Conservation (phyloP, 1,140 invertebrate genomes). For the Drosophila nebulosa region DNA sequence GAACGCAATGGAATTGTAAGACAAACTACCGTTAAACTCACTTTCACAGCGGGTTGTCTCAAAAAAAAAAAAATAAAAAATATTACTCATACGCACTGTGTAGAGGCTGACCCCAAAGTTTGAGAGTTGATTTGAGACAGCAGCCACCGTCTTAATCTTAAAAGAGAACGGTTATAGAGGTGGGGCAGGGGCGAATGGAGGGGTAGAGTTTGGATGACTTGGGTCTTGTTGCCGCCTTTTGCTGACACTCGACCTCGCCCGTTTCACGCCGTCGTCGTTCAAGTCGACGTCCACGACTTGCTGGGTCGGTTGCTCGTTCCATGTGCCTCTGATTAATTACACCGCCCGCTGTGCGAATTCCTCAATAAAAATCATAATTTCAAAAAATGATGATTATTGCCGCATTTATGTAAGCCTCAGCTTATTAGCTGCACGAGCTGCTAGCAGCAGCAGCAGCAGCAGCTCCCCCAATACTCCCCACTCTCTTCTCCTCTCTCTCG, state of each 20-base stretch:
- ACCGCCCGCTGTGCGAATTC: constrained; percentile 77
- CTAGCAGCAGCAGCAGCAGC: constrained; percentile 9
- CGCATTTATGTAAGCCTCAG: constrained; percentile 76
- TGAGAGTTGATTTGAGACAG: constrained; percentile 9
- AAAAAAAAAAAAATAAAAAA: constrained; percentile 1
- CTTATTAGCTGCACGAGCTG: constrained; percentile 76
- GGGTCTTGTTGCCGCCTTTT: constrained; percentile 49
- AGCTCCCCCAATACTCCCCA: not conserved
- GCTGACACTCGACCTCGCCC: constrained; percentile 62
- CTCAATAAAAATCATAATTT: constrained; percentile 80
- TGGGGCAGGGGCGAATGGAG: too few species aligned
- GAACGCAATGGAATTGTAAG: constrained; percentile 61
- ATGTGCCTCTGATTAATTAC: constrained; percentile 71
- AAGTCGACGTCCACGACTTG: not conserved
- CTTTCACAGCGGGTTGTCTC: constrained; percentile 61
- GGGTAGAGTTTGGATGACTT: constrained; percentile 13
- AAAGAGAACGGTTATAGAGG: not conserved
- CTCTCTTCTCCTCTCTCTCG: not conserved
- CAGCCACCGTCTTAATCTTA: constrained; percentile 38
- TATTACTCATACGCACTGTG: constrained; percentile 60
- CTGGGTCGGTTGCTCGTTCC: constrained; percentile 22
- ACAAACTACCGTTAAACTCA: constrained; percentile 78
- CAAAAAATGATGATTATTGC: constrained; percentile 77
- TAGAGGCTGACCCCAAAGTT: constrained; percentile 38
- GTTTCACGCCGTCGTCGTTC: constrained; percentile 45